Evolutionary conservation across 1,140 invertebrate species (phyloP), one percentile per base, ranked within the genome.

Genomic region (Drosophila biarmipes): DNA sequence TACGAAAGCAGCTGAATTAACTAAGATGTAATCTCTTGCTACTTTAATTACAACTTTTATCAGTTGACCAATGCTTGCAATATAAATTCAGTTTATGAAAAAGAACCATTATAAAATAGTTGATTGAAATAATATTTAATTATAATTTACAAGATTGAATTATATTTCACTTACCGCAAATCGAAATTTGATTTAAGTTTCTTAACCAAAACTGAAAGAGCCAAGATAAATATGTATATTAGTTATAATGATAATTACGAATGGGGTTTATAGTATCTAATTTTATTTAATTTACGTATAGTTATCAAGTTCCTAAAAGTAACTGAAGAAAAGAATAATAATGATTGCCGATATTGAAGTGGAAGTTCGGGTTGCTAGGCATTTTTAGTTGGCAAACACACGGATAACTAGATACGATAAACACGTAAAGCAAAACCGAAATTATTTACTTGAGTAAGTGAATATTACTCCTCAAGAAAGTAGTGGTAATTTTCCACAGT

Each of bases 161-260:
- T n/a, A n/a, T n/a, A n/a, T 21, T 29, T n/a, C 7, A 51, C 63
- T 67, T 35, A 67, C 63, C 63, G 58, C 45, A 40, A 67, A 63
- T 29, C 58, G 46, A 38, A 59, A 48, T 42, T 67, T 42, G 19
- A 27, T 42, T 34, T 24, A 11, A 15, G 27, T 21, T 27, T 24
- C 27, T 64, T 51, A 42, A 24, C 58, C 59, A 42, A 51, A 67
- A 51, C 63, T 67, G 58, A 35, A 61, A 48, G 11, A 42, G 27
- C 24, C 2, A 29, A 17, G 7, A 42, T 43, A 38, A 15, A n/a
- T 14, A 7, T 11, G 0, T 15, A 19, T 17, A 27, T 27, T 29
- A 59, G 2, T 11, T 29, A 40, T 8, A 15, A 15, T 40, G 8
- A 8, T 3, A 40, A 17, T 6, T 4, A 40, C n/a, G 2, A n/a